These are phyloP conservation scores for Arrhopalites spinosus DNA, from an alignment of 2,888 invertebrate species.

Conservation along the genomic window DNA sequence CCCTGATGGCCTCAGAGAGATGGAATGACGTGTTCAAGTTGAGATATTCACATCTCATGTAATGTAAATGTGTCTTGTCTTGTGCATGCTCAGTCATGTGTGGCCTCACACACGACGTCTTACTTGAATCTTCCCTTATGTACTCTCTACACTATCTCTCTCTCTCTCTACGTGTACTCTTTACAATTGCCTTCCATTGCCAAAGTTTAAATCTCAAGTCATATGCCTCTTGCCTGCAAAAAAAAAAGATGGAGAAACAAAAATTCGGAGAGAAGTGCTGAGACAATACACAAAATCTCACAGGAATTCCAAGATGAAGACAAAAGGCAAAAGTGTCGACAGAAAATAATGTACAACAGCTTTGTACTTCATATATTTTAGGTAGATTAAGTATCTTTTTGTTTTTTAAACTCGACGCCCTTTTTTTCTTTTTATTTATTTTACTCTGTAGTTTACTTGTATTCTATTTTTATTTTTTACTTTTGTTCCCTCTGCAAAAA, in stretches of 20 bases:
- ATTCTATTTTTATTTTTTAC: too few relatives aligned
- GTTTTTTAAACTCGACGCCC: neutral
- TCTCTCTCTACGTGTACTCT: neutral
- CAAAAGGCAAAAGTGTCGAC: conserved; percentile 8
- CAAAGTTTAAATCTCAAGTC: neutral
- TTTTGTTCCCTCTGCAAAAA: too few relatives aligned
- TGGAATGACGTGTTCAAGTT: neutral
- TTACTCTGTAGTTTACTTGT: too few relatives aligned
- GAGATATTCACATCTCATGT: neutral
- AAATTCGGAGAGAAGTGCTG: neutral
- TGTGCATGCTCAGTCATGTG: neutral
- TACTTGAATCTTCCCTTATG: neutral
- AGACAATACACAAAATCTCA: neutral
- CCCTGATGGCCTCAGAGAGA: conserved; percentile 8
- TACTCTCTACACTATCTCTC: neutral
- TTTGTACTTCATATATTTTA: neutral
- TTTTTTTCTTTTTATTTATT: neutral
- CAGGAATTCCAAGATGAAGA: neutral
- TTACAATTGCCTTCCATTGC: neutral
- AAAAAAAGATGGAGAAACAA: neutral
- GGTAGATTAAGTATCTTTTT: too few relatives aligned
- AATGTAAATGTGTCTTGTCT: neutral
- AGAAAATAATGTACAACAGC: neutral
- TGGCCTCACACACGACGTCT: neutral
- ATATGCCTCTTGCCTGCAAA: too few relatives aligned